phyloP scores from a whole-genome alignment of 2,797 vertebrate genomes.

The Furcifer pardalis region DNA sequence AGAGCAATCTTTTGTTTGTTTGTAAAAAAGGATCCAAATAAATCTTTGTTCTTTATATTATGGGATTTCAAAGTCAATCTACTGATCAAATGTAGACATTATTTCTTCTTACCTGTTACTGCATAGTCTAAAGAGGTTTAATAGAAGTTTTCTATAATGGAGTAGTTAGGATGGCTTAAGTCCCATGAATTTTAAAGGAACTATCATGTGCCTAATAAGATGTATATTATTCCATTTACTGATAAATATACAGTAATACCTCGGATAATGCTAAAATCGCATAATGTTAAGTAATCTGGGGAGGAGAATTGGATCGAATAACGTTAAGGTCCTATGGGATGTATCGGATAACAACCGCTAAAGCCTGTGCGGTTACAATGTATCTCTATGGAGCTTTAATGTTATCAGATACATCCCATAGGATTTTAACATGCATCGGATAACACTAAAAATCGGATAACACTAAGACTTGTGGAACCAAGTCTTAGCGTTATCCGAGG shows the following conservation, averaged over 20 bases:
- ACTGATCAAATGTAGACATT: neutral
- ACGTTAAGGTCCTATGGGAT: no score
- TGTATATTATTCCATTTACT: neutral
- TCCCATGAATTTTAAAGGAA: neutral
- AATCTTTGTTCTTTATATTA: conserved; percentile 8
- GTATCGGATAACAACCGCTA: no score
- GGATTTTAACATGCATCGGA: no score
- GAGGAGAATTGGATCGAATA: no score
- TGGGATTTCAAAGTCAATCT: neutral
- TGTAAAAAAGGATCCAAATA: conserved; percentile 24
- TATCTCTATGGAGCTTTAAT: no score
- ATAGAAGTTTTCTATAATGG: neutral
- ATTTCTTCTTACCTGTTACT: neutral
- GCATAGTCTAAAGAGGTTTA: neutral
- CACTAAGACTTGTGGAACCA: no score
- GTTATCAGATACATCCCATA: no score
- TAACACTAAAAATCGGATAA: no score
- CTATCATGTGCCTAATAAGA: neutral
- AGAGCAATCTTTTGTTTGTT: conserved; percentile 17
- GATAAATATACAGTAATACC: neutral
- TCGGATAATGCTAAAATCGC: no score
- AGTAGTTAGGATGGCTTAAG: neutral
- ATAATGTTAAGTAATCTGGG: no score
- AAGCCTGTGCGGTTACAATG: no score
- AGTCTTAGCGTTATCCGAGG: no score